Conservation (phyloP, 1,140 invertebrate genomes). For the Drosophila sp. region DNA sequence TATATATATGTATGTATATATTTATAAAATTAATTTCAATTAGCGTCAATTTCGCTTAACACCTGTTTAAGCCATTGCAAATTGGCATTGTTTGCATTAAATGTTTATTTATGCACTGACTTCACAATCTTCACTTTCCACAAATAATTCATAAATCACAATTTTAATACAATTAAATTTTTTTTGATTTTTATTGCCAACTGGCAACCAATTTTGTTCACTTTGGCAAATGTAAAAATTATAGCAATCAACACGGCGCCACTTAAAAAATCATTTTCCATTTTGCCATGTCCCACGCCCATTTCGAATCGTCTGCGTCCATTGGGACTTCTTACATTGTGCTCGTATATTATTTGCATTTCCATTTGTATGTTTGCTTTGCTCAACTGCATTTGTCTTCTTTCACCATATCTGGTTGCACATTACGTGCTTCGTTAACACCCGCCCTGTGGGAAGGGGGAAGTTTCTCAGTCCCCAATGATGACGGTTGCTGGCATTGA, state of each 20-base stretch:
- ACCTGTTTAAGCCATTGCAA: slow-evolving; percentile 26
- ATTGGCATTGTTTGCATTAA: slow-evolving; percentile 8
- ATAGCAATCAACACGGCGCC: slow-evolving; percentile 44
- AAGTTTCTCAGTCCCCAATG: slow-evolving; percentile 29
- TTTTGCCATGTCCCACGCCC: slow-evolving; percentile 53
- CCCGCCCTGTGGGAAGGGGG: slow-evolving; percentile 8
- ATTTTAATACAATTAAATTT: slow-evolving; percentile 27
- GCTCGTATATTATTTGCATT: slow-evolving; percentile 41
- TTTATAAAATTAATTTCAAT: slow-evolving; percentile 79
- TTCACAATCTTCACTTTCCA: neutral
- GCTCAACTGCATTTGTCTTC: slow-evolving; percentile 14
- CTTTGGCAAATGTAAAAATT: slow-evolving; percentile 39
- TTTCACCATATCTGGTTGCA: slow-evolving; percentile 22
- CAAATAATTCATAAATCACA: slow-evolving; percentile 18
- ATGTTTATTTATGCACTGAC: neutral
- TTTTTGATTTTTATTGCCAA: slow-evolving; percentile 17
- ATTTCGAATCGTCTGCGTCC: slow-evolving; percentile 17
- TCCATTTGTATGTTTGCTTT: slow-evolving; percentile 43
- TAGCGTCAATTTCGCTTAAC: slow-evolving; percentile 71
- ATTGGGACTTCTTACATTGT: slow-evolving; percentile 20
- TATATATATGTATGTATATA: no score
- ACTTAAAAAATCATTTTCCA: slow-evolving; percentile 49
- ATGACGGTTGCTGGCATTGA: slow-evolving; percentile 11
- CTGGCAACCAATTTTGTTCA: slow-evolving; percentile 1
- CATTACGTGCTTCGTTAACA: slow-evolving; percentile 25